A percentile compares a stretch with the other conserved stretches of the same genome.
Conservation (phyloP, 1,140 invertebrate genomes). For the Maniola jurtina region DNA sequence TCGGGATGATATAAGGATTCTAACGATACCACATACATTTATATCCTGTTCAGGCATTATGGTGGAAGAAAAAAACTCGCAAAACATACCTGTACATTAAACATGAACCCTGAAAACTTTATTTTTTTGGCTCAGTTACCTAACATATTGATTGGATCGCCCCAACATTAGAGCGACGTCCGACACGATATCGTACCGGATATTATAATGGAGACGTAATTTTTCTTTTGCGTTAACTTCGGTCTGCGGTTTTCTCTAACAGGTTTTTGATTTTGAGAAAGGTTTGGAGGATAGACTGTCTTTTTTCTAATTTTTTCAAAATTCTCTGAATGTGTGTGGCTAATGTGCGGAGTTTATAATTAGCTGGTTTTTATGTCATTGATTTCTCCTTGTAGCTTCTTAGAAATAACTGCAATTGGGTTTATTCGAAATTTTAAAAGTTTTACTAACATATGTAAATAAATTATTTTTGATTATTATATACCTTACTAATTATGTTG, state of each 20-base stretch:
- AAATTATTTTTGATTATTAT: not conserved
- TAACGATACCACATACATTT: no score
- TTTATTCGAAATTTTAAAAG: not conserved
- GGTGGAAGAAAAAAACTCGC: no score
- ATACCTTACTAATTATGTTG: no score
- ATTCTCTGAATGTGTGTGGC: conserved; percentile 23
- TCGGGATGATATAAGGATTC: no score
- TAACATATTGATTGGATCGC: no score
- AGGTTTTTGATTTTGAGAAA: conserved; percentile 15
- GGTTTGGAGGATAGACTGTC: conserved; percentile 23
- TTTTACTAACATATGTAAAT: not conserved
- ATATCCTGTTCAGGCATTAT: no score
- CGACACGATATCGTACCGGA: not conserved
- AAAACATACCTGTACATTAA: no score
- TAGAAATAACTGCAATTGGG: conserved; percentile 34
- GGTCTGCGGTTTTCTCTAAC: conserved; percentile 28
- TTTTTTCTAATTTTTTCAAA: conserved; percentile 2
- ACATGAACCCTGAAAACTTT: no score
- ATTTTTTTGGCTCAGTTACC: no score
- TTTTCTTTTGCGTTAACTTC: conserved; percentile 25
- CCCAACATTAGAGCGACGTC: not conserved
- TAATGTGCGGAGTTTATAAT: not conserved
- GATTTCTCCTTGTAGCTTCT: conserved; percentile 21
- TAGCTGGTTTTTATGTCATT: conserved; percentile 16
- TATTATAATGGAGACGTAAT: not conserved